phyloP scores from a whole-genome alignment of 64 coral and sea anemone species.

The Acropora yongei region DNA sequence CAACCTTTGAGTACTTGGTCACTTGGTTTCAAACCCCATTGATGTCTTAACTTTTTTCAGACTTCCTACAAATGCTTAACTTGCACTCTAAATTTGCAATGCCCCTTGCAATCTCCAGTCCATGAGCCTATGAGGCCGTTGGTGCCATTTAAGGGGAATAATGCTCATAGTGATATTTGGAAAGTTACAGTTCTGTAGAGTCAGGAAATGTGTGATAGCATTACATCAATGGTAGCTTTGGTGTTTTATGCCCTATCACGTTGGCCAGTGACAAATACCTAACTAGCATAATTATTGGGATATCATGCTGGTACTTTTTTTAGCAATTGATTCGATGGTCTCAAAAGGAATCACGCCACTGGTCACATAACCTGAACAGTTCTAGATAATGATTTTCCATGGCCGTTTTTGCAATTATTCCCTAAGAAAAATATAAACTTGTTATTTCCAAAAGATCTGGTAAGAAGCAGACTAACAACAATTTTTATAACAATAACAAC shows the following conservation, averaged over 20 bases:
- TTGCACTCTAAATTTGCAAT: too few species aligned
- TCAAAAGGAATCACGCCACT: background rate
- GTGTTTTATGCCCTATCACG: background rate
- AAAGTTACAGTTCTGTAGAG: background rate
- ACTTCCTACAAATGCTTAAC: too few species aligned
- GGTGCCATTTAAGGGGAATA: background rate
- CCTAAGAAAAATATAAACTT: background rate
- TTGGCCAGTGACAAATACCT: background rate
- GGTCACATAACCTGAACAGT: background rate
- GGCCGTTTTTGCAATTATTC: background rate
- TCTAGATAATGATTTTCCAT: background rate
- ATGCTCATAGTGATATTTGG: background rate
- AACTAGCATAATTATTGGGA: background rate
- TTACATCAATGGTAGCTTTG: background rate
- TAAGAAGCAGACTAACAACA: too few species aligned
- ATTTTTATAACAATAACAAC: too few species aligned
- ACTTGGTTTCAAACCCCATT: too few species aligned
- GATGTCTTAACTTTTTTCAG: too few species aligned
- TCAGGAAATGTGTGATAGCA: constrained; percentile 6
- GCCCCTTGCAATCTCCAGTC: background rate
- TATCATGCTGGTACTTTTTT: background rate
- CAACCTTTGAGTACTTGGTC: too few species aligned
- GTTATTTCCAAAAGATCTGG: background rate
- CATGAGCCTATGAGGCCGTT: background rate
- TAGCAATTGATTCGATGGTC: background rate